Percentiles rank a stretch among this genome's conserved stretches.
phyloP scores from a whole-genome alignment of 1,140 invertebrate species.

The Armadillidium nasatum region DNA sequence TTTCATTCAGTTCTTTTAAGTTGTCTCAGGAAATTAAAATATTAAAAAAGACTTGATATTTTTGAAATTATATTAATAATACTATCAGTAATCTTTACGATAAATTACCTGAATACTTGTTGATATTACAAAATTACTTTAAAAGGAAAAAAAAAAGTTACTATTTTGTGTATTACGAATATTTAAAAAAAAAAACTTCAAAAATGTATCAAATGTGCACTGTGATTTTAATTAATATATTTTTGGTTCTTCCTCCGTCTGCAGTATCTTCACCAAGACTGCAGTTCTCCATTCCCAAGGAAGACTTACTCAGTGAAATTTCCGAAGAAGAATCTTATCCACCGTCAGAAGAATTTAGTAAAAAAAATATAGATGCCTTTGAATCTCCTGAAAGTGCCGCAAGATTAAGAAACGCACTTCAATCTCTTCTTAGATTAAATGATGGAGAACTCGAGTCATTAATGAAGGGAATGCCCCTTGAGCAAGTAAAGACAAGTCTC shows the following conservation, averaged over 20 bases:
- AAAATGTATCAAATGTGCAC: no score
- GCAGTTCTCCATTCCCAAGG: not conserved
- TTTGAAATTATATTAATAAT: no score
- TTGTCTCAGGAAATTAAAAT: no score
- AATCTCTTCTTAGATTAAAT: conserved; percentile 18
- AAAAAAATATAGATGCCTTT: not conserved
- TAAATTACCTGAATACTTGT: no score
- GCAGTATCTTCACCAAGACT: not conserved
- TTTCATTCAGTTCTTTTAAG: no score
- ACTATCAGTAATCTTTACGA: no score
- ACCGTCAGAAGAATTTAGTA: not conserved
- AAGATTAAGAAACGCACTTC: conserved; percentile 13
- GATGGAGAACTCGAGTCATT: conserved; percentile 21
- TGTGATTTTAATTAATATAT: not conserved
- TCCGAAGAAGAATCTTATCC: no score
- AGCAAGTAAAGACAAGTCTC: not conserved
- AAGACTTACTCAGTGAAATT: not conserved
- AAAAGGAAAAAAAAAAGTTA: no score
- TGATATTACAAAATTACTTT: no score
- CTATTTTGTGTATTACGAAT: no score
- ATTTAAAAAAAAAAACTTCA: no score
- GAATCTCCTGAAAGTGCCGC: not conserved
- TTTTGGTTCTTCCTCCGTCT: not conserved
- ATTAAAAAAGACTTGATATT: no score
- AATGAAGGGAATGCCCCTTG: conserved; percentile 10